Conservation (phyloP, 2,888 invertebrate genomes). For the Diploptera punctata region DNA sequence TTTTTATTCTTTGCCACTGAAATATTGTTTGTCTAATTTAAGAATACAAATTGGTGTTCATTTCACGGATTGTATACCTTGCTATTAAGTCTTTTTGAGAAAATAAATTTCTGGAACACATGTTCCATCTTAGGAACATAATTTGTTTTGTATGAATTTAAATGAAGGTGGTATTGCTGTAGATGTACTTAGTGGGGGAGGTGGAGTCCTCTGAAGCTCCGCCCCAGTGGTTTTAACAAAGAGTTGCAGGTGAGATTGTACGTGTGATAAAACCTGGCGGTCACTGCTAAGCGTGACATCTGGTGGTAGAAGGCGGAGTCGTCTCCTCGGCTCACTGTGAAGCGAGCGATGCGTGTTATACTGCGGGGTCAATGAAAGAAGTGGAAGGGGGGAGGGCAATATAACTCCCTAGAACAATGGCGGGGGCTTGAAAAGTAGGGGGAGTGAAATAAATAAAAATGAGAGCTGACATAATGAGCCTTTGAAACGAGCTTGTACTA, state of each 20-base stretch:
- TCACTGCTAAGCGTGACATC: conserved; percentile 39
- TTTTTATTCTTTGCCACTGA: too few species aligned
- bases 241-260: conserved; percentile 39
- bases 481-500: conserved; percentile 10
- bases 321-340: conserved; percentile 8
- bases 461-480: conserved; percentile 21
- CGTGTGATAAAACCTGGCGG: conserved; percentile 38
- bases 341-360: conserved; percentile 4
- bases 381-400: conserved; percentile 6
- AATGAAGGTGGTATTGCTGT: background rate
- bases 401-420: conserved; percentile 34
- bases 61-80: too few species aligned
- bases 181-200: conserved; percentile 30
- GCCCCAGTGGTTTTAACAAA: conserved; percentile 32
- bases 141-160: too few species aligned
- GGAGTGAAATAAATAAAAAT: conserved; percentile 16
- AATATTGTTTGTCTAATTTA: too few species aligned
- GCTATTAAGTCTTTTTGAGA: too few species aligned
- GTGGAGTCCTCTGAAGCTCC: conserved; percentile 28
- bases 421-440: conserved; percentile 26
- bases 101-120: background rate
- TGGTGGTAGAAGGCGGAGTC: conserved; percentile 34
- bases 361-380: background rate
- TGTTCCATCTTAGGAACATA: background rate
- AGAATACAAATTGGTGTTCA: too few species aligned